Percentiles rank a stretch among this genome's conserved stretches.
Evolutionary conservation across 1,140 invertebrate species (phyloP).

Genomic region (Xylocopa sonorina): DNA sequence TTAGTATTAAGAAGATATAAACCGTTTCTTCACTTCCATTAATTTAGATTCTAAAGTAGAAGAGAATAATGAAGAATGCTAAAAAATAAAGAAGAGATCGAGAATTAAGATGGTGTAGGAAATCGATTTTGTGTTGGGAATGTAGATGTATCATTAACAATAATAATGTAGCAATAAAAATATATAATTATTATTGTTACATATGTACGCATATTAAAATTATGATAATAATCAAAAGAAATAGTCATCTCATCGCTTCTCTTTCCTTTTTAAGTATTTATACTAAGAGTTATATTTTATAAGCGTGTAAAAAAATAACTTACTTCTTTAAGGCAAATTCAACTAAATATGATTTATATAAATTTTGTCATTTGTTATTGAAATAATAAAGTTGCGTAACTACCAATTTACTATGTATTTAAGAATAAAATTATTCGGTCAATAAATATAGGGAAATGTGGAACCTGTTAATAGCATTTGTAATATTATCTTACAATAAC

Average conservation of each 20-base stretch:
- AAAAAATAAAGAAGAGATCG: conserved; percentile 5
- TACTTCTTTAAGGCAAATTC: conserved; percentile 21
- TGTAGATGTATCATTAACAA: conserved; percentile 5
- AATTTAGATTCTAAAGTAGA: not conserved
- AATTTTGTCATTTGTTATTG: conserved; percentile 36
- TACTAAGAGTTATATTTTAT: conserved; percentile 43
- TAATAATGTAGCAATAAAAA: conserved; percentile 7
- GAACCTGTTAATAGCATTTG: not conserved
- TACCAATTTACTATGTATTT: not conserved
- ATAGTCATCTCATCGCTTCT: not conserved
- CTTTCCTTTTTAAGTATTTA: conserved; percentile 35
- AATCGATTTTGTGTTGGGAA: conserved; percentile 4
- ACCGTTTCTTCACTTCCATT: not conserved
- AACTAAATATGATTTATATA: conserved; percentile 17
- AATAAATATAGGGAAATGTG: not conserved
- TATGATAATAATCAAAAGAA: not conserved
- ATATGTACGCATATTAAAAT: no score
- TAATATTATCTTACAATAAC: not conserved
- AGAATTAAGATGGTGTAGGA: conserved; percentile 27
- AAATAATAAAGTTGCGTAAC: conserved; percentile 39
- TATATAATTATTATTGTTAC: conserved; percentile 29
- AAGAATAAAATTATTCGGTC: conserved; percentile 25
- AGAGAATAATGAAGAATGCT: conserved; percentile 8
- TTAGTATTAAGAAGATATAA: conserved; percentile 11
- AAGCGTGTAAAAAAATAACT: conserved; percentile 50